Evolutionary conservation across 92 coral and sea anemone species (phyloP).

Genomic region (Porites rus): DNA sequence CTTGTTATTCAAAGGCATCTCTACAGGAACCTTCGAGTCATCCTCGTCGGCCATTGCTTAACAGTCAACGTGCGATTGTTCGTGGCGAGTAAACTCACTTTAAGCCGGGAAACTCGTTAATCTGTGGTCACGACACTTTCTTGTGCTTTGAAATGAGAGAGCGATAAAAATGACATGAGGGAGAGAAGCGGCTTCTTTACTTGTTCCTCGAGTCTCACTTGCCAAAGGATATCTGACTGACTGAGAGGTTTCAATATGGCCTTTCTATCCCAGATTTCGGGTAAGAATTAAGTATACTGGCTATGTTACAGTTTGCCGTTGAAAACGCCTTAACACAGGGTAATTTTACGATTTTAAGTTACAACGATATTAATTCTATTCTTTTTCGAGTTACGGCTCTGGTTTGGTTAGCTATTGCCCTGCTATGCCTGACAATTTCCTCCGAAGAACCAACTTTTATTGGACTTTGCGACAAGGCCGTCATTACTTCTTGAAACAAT

Average conservation of each 20-base stretch:
- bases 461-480: not conserved
- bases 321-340: too few species aligned
- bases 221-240: not conserved
- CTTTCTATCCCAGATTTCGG: slow-evolving; percentile 24
- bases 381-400: not conserved
- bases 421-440: not conserved
- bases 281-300: slow-evolving; percentile 3
- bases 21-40: not conserved
- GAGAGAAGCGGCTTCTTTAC: slow-evolving; percentile 6
- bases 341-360: too few species aligned
- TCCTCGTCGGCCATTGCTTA: not conserved
- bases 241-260: slow-evolving; percentile 3
- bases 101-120: not conserved
- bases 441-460: not conserved
- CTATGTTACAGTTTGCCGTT: too few species aligned
- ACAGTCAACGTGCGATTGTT: slow-evolving; percentile 8
- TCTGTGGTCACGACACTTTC: slow-evolving; percentile 19
- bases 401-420: too few species aligned
- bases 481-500: not conserved
- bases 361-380: too few species aligned
- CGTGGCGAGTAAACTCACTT: not conserved
- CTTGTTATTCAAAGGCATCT: not conserved
- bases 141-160: slow-evolving; percentile 1
- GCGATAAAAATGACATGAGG: slow-evolving; percentile 20
- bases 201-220: not conserved